phyloP scores from a whole-genome alignment of 2,888 invertebrate species.

The Drosophila recens region DNA sequence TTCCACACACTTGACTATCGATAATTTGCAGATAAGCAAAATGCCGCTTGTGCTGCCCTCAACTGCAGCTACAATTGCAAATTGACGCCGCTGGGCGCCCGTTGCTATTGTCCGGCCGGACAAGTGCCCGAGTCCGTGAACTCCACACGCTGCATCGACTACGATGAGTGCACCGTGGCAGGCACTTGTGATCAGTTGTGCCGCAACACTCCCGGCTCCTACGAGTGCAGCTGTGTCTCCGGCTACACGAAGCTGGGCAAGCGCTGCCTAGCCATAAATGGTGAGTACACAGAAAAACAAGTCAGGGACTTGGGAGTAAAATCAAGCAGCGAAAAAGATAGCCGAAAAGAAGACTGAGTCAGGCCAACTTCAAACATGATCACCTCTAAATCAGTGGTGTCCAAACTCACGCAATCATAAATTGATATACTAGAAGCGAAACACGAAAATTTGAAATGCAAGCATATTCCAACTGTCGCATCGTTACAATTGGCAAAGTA shows the following conservation, averaged over 20 bases:
- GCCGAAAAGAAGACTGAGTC: too few relatives aligned
- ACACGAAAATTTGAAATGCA: too few relatives aligned
- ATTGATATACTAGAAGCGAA: too few relatives aligned
- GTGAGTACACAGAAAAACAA: conserved; percentile 85
- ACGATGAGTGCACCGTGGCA: conserved; percentile 91
- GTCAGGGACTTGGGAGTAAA: neutral
- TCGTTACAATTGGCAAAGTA: too few relatives aligned
- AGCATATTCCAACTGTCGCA: too few relatives aligned
- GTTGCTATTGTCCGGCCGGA: conserved; percentile 91
- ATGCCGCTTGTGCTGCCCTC: conserved; percentile 86
- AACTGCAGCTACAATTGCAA: conserved; percentile 90
- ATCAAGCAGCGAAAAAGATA: neutral
- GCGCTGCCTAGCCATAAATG: conserved; percentile 90
- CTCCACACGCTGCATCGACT: conserved; percentile 89
- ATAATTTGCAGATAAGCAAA: conserved; percentile 79
- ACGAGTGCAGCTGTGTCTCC: conserved; percentile 89
- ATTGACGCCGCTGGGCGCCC: conserved; percentile 89
- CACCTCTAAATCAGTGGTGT: too few relatives aligned
- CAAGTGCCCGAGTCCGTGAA: conserved; percentile 86
- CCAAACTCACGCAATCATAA: too few relatives aligned
- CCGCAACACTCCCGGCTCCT: conserved; percentile 89
- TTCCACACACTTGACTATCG: conserved; percentile 6
- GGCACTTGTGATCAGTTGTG: conserved; percentile 91
- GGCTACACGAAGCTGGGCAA: conserved; percentile 89
- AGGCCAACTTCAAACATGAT: too few relatives aligned